Conservation (phyloP, 1,140 invertebrate species). For the Oncopodura yosiiana region DNA sequence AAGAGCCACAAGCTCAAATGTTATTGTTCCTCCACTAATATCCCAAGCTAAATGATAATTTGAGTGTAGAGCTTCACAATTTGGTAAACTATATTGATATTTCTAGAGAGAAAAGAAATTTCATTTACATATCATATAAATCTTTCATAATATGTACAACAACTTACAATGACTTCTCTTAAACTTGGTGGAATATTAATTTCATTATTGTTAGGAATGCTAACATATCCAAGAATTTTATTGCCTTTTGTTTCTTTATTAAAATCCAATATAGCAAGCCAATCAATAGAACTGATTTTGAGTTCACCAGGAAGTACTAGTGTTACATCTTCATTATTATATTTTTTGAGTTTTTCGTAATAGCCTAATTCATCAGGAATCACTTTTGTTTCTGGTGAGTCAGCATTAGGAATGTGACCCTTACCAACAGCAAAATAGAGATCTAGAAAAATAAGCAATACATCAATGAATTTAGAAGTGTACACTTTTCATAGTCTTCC, state of each 20-base stretch:
- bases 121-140: too few relatives aligned
- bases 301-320: constrained; percentile 70
- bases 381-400: constrained; percentile 42
- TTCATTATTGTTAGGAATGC: constrained; percentile 65
- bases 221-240: constrained; percentile 63
- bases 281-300: constrained; percentile 73
- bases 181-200: constrained; percentile 77
- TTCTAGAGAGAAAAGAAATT: constrained; percentile 35
- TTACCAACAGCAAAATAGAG: constrained; percentile 81
- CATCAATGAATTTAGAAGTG: constrained; percentile 1
- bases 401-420: constrained; percentile 61
- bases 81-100: constrained; percentile 53
- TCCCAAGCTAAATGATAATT: constrained; percentile 42
- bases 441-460: constrained; percentile 40
- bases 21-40: constrained; percentile 77
- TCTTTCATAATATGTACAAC: too few relatives aligned
- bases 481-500: neutral
- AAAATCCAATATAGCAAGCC: constrained; percentile 75
- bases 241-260: constrained; percentile 55
- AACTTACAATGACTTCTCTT: constrained; percentile 47
- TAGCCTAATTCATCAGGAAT: constrained; percentile 86
- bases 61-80: constrained; percentile 59
- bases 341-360: constrained; percentile 42
- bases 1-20: constrained; percentile 73
- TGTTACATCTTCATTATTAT: constrained; percentile 48